These are phyloP conservation scores for Pogonomyrmex californicus DNA, from an alignment of 1,140 invertebrate species.

Conservation along the genomic window DNA sequence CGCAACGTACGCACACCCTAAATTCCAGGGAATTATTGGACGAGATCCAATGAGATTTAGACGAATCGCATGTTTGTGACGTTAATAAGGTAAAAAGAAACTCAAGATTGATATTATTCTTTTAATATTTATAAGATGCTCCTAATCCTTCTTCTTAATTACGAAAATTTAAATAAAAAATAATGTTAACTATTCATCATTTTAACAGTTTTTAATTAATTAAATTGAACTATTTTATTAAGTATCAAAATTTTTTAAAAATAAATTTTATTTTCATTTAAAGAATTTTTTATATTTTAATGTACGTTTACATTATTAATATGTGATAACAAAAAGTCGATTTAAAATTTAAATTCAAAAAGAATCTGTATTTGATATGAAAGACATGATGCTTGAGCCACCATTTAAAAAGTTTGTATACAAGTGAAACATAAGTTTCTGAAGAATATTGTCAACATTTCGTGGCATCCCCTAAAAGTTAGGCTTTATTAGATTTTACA, in stretches of 20 bases:
- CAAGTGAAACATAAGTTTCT: neutral
- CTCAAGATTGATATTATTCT: slow-evolving; percentile 12
- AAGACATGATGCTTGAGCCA: neutral
- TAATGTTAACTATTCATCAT: neutral
- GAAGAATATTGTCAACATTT: neutral
- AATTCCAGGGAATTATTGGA: neutral
- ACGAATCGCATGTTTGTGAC: neutral
- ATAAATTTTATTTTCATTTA: neutral
- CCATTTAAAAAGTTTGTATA: neutral
- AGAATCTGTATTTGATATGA: neutral
- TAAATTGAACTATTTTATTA: neutral
- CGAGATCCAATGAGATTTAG: slow-evolving; percentile 7
- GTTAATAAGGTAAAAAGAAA: neutral
- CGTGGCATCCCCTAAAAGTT: neutral
- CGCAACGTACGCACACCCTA: neutral
- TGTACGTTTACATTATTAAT: neutral
- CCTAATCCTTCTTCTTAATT: no score
- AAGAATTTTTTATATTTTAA: neutral
- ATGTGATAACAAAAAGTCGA: neutral
- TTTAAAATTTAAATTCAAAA: slow-evolving; percentile 2
- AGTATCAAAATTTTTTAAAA: neutral
- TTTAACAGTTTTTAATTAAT: neutral
- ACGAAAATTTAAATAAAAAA: neutral
- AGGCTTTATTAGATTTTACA: neutral
- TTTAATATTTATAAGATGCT: neutral